Evolutionary conservation across 2,888 invertebrate genomes (phyloP).

Genomic region (Ochlodes sylvanus): DNA sequence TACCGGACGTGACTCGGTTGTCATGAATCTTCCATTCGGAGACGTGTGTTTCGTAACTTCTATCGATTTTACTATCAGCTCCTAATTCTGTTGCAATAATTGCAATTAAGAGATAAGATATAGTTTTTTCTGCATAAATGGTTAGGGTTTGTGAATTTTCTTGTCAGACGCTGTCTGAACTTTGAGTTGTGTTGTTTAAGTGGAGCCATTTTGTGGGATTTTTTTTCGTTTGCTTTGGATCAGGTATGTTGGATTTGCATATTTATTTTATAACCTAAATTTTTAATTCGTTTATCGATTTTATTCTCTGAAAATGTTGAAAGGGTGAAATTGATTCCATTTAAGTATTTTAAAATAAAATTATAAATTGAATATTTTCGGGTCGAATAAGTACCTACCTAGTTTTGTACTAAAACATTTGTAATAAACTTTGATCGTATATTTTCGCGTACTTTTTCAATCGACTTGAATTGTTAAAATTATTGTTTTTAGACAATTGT

Average conservation of each 20-base stretch:
- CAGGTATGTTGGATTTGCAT: slow-evolving; percentile 7
- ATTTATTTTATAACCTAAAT: background rate
- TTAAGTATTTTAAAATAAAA: background rate
- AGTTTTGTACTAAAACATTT: no score
- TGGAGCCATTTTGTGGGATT: background rate
- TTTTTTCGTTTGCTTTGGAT: background rate
- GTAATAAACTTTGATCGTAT: no score
- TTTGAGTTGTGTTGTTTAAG: slow-evolving; percentile 14
- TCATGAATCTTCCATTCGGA: slow-evolving; percentile 19
- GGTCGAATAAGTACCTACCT: no score
- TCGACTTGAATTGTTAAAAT: no score
- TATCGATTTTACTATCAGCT: slow-evolving; percentile 12
- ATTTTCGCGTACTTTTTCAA: no score
- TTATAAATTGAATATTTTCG: background rate
- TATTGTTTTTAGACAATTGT: no score
- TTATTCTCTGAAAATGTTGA: background rate
- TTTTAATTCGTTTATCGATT: background rate
- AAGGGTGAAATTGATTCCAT: background rate
- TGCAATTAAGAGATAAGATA: slow-evolving; percentile 9
- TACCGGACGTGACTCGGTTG: slow-evolving; percentile 14
- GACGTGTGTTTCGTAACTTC: slow-evolving; percentile 18
- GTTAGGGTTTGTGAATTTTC: slow-evolving; percentile 6
- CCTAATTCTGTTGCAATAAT: slow-evolving; percentile 16
- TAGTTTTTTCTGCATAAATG: slow-evolving; percentile 4
- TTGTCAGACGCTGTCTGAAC: background rate